Conservation (phyloP, 1,140 invertebrate species). For the Pachypeltis micranthus region DNA sequence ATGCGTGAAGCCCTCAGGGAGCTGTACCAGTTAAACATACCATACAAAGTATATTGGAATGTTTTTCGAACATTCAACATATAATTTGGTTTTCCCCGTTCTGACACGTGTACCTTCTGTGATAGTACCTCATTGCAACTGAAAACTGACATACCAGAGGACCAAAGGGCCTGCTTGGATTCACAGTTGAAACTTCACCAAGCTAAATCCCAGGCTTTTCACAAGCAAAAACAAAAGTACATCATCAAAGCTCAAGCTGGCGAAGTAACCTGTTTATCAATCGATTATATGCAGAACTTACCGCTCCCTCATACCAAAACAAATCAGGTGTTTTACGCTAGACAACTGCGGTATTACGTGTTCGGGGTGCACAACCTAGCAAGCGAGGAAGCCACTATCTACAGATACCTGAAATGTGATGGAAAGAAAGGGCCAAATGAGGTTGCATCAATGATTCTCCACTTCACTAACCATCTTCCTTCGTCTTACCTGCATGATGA, state of each 20-base stretch:
- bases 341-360: constrained; percentile 4
- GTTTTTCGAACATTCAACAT: no score
- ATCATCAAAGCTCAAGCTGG: background rate
- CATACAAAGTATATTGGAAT: no score
- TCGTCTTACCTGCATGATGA: background rate
- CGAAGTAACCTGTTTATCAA: background rate
- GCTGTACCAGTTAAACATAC: no score
- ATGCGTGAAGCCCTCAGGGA: background rate
- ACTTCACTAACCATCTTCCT: background rate
- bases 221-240: background rate
- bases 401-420: constrained; percentile 5
- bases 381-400: background rate
- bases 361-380: constrained; percentile 5
- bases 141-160: no score
- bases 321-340: background rate
- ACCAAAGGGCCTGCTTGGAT: no score
- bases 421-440: constrained; percentile 8
- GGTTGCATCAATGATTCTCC: constrained; percentile 1
- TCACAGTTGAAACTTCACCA: background rate
- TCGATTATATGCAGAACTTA: constrained; percentile 6
- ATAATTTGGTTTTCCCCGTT: background rate
- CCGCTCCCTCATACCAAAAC: background rate
- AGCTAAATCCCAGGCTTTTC: background rate
- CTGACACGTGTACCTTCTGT: background rate
- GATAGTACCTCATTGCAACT: no score